Conservation (phyloP, 2,888 invertebrate genomes). For the Chrysodeixis includens region DNA sequence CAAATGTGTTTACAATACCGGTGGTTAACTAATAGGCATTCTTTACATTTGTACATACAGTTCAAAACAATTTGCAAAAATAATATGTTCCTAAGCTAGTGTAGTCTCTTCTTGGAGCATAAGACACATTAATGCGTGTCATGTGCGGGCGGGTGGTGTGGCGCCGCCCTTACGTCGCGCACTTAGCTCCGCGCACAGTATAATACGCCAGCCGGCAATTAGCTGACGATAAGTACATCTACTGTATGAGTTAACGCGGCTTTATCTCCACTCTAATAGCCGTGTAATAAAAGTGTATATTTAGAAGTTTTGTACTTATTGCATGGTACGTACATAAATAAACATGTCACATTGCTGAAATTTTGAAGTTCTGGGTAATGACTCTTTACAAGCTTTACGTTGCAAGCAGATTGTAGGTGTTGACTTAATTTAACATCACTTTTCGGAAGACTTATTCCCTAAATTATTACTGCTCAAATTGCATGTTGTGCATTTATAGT, state of each 20-base stretch:
- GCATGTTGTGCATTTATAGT: neutral
- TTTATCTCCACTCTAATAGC: neutral
- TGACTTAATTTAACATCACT: neutral
- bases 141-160: neutral
- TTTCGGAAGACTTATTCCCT: neutral
- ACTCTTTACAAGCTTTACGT: neutral
- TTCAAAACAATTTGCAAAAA: too few relatives aligned
- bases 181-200: neutral
- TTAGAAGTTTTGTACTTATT: neutral
- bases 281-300: neutral
- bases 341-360: neutral
- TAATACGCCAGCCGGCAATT: neutral
- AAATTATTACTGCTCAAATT: neutral
- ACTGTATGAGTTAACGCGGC: neutral
- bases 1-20: neutral
- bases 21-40: too few relatives aligned
- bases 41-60: too few relatives aligned
- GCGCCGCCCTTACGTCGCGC: conserved; percentile 2
- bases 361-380: neutral
- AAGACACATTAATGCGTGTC: neutral
- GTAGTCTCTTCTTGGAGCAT: too few relatives aligned
- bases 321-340: neutral
- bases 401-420: neutral
- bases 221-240: conserved; percentile 4
- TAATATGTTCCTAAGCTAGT: too few relatives aligned